A percentile compares a stretch with the other conserved stretches of the same genome.
Evolutionary conservation across 2,797 vertebrate genomes (phyloP).

Genomic region (Clarias platycephalus): DNA sequence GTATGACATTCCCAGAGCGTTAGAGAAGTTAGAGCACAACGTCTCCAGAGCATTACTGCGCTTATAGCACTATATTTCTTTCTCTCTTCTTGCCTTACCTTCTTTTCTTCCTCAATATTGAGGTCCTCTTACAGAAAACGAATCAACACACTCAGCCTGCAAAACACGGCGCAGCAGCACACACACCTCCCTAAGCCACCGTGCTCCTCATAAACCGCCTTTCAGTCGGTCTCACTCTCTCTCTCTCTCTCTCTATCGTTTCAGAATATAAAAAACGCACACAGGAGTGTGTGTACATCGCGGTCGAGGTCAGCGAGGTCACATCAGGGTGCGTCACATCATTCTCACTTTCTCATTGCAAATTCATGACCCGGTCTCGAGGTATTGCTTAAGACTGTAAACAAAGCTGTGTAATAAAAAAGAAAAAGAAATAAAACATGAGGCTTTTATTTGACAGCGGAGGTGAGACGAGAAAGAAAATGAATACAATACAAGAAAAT

Average conservation of each 20-base stretch:
- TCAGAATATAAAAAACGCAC: not conserved
- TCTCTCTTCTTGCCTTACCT: not conserved
- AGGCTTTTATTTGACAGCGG: not conserved
- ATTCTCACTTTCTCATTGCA: not conserved
- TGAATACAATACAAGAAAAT: not conserved
- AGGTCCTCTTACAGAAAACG: not conserved
- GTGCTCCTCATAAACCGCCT: not conserved
- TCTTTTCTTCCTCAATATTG: not conserved
- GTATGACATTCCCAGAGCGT: too few relatives aligned
- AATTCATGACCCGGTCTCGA: not conserved
- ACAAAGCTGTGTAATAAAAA: conserved; percentile 12
- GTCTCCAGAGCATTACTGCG: not conserved
- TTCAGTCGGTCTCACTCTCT: not conserved
- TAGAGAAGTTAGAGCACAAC: not conserved
- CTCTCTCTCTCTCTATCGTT: not conserved
- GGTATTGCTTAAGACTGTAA: conserved; percentile 2
- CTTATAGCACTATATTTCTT: not conserved
- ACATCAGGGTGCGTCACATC: not conserved
- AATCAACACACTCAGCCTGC: not conserved
- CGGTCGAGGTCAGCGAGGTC: not conserved
- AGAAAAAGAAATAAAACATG: not conserved
- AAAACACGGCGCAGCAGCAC: not conserved
- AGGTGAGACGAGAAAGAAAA: not conserved
- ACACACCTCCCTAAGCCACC: not conserved
- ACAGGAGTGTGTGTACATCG: not conserved